Base-by-base conservation (phyloP, 2,797 vertebrate species). In the Mastacembelus armatus region DNA sequence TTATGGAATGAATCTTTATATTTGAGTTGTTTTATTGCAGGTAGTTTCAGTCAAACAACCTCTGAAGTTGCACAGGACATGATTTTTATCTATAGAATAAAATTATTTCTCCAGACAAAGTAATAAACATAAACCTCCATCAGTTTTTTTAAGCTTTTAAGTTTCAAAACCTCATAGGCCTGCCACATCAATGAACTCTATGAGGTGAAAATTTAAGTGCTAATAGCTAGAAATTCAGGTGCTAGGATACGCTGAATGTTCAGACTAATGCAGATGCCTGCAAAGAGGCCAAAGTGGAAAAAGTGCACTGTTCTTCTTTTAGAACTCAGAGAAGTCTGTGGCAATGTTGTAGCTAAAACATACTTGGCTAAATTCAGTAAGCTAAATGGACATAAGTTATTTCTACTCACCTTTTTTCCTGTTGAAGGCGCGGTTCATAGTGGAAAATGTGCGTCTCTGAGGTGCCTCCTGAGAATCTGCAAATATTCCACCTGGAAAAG, bases 401-500 rank as follows among this genome's bases (percentile, higher is more conserved):
- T 6, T 64, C 39, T 48, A 62, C 92, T 91, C 85, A 97, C 96
- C 96, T 94, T 96, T 97, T 90, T 97, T 97, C 84, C 95, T 94
- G 92, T 94, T 96, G 90, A 97, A 97, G 81, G 96, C 95, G 63
- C 95, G 95, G 83, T 96, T 97, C 96, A 97, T 97, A 90, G 88
- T 96, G 95, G 90, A 81, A 90, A 92, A 77, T 49, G 69, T 77
- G 78, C 14, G 88, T 81, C 52, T 83, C 59, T 43, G 70, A 78
- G 66, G 72, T 65, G 63, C 74, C 82, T 86, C 70, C 71, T 57
- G 81, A 80, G 74, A 78, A 64, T 75, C 68, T 85, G 88, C 87
- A 78, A 81, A 88, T 80, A 66, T 83, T 89, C 85, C 88, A 90
- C 91, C 93, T 94, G 83, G 42, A 85, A 69, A 69, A 81, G 76